These are phyloP conservation scores for Achlya flavicornis DNA, from an alignment of 2,888 invertebrate genomes.

Conservation along the genomic window DNA sequence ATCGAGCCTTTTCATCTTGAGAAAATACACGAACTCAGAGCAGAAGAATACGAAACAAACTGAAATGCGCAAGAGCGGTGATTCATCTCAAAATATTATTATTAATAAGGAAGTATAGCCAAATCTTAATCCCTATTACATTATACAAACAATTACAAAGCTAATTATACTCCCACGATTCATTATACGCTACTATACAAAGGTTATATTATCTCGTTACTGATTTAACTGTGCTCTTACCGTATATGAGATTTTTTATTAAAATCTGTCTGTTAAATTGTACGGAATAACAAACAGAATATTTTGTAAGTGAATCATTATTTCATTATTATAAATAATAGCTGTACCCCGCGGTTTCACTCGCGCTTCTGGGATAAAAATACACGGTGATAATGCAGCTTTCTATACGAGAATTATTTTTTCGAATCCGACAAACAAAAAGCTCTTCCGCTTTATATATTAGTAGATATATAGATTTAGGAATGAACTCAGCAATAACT, in stretches of 20 bases:
- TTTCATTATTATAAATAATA: neutral
- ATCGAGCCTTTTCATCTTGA: no score
- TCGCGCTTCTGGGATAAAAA: no score
- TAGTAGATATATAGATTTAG: no score
- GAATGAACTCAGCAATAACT: no score
- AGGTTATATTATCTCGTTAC: neutral
- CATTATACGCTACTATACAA: constrained; percentile 2
- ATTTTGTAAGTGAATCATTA: neutral
- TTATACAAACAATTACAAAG: constrained; percentile 10
- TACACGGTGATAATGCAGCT: no score
- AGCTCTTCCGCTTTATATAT: no score
- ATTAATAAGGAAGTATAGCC: neutral
- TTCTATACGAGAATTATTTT: no score
- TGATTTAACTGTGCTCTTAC: neutral
- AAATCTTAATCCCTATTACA: neutral
- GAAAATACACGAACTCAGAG: no score
- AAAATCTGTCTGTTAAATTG: neutral
- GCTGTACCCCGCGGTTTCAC: no score
- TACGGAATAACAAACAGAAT: neutral
- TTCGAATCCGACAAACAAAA: no score
- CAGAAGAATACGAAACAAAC: no score
- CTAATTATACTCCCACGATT: constrained; percentile 3
- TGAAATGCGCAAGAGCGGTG: neutral
- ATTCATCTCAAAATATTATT: neutral
- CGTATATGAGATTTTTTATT: constrained; percentile 7